Percentiles rank a stretch among this genome's conserved stretches.
These are phyloP conservation scores for Phalloptychus januarius DNA, from an alignment of 2,797 vertebrate species.

Conservation along the genomic window DNA sequence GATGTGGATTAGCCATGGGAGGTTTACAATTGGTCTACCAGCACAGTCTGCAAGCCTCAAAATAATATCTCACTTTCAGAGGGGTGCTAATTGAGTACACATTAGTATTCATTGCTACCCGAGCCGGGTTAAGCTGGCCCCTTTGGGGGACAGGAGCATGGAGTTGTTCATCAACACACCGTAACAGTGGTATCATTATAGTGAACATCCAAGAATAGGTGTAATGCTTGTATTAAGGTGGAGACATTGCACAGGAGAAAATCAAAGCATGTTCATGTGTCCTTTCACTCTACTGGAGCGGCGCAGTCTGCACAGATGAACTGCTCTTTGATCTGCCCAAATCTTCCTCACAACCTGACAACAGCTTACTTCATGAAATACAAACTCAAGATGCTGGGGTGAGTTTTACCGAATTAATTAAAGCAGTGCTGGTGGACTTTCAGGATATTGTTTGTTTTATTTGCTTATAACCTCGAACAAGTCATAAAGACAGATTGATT, in stretches of 20 bases:
- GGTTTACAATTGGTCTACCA: constrained; percentile 47
- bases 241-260: constrained; percentile 25
- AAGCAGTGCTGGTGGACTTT: constrained; percentile 45
- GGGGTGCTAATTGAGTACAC: constrained; percentile 65
- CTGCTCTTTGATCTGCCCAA: constrained; percentile 33
- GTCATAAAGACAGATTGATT: constrained; percentile 57
- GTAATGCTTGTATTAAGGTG: constrained; percentile 44
- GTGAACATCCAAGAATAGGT: constrained; percentile 47
- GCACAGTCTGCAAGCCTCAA: constrained; percentile 27
- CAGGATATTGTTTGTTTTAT: constrained; percentile 27
- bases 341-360: constrained; percentile 31
- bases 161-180: constrained; percentile 57
- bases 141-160: constrained; percentile 46
- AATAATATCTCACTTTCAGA: constrained; percentile 67
- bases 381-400: constrained; percentile 27
- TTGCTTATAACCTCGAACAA: constrained; percentile 28
- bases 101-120: constrained; percentile 74
- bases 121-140: constrained; percentile 46
- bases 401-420: constrained; percentile 44
- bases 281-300: constrained; percentile 25
- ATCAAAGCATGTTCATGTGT: constrained; percentile 40
- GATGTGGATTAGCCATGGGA: constrained; percentile 42
- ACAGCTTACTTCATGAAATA: constrained; percentile 33
- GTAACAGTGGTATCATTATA: constrained; percentile 44
- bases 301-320: constrained; percentile 29